Base-by-base conservation (phyloP, 2,113 vertebrate genomes). In the Etheostoma cragini region DNA sequence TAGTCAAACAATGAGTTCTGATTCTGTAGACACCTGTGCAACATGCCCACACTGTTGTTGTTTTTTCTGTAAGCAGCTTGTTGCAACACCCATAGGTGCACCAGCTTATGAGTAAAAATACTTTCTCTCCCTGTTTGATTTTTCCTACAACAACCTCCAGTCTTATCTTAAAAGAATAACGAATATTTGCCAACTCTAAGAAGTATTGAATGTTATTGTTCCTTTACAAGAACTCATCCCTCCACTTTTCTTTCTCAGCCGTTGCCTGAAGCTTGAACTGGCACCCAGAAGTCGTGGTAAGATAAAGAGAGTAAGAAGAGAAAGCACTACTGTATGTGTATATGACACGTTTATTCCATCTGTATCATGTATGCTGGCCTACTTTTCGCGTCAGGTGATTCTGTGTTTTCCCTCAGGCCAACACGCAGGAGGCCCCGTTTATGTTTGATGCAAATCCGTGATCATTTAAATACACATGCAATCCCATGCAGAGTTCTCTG, bases 381-480 rank as follows among this genome's bases (percentile, higher is more conserved):
- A 81, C 69, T 83, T 85, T 76, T 84, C 68, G 30, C 71, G 53
- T 53, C 61, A 64, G 66, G 52, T 38, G 19, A 47, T 52, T 69
- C 26, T 0, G n/a, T 62, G 57, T 75, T 72, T 54, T 65, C 30
- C 33, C 17, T 52, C 16, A 3, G n/a, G 0, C 58, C 33, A 33
- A 63, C 69, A 21, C 72, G 58, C 45, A 13, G 1, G 33, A 75
- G 6, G n/a, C 64, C 8, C 3, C 10, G 72, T 86, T 67, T 46
- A 86, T 87, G 87, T 75, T 83, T 78, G 65, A 86, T 83, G 65
- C 42, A 80, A 86, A 80, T 61, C 53, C 38, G 46, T 22, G 58
- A 83, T 83, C 15, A 85, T 72, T 56, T 75, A 67, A 67, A 46
- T 53, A 42, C 60, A 76, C 70, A 33, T 66, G 75, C 14, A 35